Percentiles rank a stretch among this genome's conserved stretches.
These are phyloP conservation scores for Podarcis raffonei DNA, from an alignment of 2,113 vertebrate species.

Conservation along the genomic window DNA sequence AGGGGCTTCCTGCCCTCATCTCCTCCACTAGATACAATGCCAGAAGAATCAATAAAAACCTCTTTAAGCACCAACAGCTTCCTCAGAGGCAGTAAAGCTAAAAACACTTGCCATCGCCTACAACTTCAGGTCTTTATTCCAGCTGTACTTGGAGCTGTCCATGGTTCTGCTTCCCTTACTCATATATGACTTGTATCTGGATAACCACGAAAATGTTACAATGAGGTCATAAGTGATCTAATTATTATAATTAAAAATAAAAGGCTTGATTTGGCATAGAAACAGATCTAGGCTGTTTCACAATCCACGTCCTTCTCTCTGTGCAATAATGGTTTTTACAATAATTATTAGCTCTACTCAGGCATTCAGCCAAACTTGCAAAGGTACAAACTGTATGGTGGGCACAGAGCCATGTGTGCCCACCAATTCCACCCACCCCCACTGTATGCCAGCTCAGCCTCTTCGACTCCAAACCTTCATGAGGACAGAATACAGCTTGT, in stretches of 20 bases:
- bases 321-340: neutral
- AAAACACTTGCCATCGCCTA: neutral
- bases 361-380: too few relatives aligned
- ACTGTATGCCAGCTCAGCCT: neutral
- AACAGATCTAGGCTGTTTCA: neutral
- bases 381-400: too few relatives aligned
- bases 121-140: neutral
- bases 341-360: neutral
- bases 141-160: neutral
- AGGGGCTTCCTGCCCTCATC: too few relatives aligned
- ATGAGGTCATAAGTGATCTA: neutral
- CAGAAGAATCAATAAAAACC: too few relatives aligned
- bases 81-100: neutral
- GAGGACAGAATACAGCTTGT: neutral
- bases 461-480: neutral
- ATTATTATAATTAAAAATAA: neutral
- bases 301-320: neutral
- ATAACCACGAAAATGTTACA: neutral
- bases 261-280: neutral
- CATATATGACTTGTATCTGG: neutral
- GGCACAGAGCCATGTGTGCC: neutral
- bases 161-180: neutral
- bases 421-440: neutral
- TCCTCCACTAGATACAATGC: too few relatives aligned
- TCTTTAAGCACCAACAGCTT: neutral